phyloP scores from a whole-genome alignment of 2,888 invertebrate genomes.

The Drosophila prolongata region DNA sequence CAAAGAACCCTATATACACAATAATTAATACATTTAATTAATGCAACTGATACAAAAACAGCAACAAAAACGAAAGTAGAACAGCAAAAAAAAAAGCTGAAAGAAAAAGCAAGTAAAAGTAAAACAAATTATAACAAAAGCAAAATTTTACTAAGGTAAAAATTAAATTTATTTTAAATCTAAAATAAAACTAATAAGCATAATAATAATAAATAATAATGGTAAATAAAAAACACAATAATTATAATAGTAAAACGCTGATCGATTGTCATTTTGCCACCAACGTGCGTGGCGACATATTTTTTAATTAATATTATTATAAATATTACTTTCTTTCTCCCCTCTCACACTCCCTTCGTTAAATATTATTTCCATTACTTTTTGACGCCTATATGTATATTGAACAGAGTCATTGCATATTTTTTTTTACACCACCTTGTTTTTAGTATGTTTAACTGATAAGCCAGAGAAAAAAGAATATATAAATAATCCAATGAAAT shows the following conservation, averaged over 20 bases:
- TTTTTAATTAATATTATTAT: conserved; percentile 27
- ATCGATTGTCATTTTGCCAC: conserved; percentile 34
- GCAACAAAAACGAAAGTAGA: conserved; percentile 22
- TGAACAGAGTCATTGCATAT: conserved; percentile 41
- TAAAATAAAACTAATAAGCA: conserved; percentile 66
- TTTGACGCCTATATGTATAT: conserved; percentile 29
- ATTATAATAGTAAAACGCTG: conserved; percentile 41
- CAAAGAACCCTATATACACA: conserved; percentile 20
- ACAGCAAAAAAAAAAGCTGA: conserved; percentile 5
- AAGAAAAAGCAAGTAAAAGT: conserved; percentile 6
- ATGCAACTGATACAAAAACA: conserved; percentile 42
- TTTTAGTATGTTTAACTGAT: conserved; percentile 40
- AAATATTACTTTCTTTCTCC: conserved; percentile 17
- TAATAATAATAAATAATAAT: conserved; percentile 54
- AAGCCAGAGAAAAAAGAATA: conserved; percentile 12
- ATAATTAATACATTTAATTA: conserved; percentile 53
- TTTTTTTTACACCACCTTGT: conserved; percentile 33
- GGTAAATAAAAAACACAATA: conserved; percentile 37
- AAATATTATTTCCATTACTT: background rate
- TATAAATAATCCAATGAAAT: conserved; percentile 16
- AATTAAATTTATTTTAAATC: conserved; percentile 68
- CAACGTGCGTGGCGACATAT: background rate
- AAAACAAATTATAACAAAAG: conserved; percentile 27
- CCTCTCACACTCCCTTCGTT: conserved; percentile 30
- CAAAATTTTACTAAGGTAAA: conserved; percentile 71